Base-by-base conservation (phyloP, 2,113 vertebrate species). In the Ploceus nigricollis region DNA sequence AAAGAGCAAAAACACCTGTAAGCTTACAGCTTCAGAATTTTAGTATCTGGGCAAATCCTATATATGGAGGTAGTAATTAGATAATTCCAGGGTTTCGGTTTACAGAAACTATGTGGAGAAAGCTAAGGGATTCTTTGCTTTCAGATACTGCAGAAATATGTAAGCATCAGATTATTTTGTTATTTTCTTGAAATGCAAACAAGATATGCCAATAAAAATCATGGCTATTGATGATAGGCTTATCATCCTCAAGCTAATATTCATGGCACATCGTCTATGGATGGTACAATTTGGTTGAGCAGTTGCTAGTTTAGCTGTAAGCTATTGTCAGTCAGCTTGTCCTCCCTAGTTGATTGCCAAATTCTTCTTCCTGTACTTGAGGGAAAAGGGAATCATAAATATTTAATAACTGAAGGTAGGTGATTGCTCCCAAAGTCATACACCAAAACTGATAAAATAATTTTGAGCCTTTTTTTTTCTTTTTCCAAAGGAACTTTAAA, bases 271-370 rank as follows among this genome's bases (percentile, higher is more conserved):
- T 78, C 70, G 82, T 82, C 61, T 57, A 3, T 40, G 33, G 42
- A 51, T 83, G 76, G 40, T 82, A 76, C 82, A 85, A 3, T 88
- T 88, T 82, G 50, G 63, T 76, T 90, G 66, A 86, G 75, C 82
- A 48, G 73, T 93, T 91, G 75, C 82, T 92, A n/a, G 85, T 93
- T 95, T 64, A 92, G 63, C 85, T 94, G 75, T 82, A 72, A 93
- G 82, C 37, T 61, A 1, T 50, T 95, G 75, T 82, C 82, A 80
- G 28, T 92, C 70, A 88, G 66, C 48, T 82, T 95, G 58, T 79
- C 40, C 37, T 95, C 25, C 13, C 28, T 94, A 56, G 70, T 44
- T 58, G 82, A 58, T 90, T 54, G 86, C 82, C 79, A 93, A 28
- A 70, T 88, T 90, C 50, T 48, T 92, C 58, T 48, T 95, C 56